These are phyloP conservation scores for Scolopax bukidnonensis DNA, from an alignment of 2,797 vertebrate genomes.

Conservation along the genomic window DNA sequence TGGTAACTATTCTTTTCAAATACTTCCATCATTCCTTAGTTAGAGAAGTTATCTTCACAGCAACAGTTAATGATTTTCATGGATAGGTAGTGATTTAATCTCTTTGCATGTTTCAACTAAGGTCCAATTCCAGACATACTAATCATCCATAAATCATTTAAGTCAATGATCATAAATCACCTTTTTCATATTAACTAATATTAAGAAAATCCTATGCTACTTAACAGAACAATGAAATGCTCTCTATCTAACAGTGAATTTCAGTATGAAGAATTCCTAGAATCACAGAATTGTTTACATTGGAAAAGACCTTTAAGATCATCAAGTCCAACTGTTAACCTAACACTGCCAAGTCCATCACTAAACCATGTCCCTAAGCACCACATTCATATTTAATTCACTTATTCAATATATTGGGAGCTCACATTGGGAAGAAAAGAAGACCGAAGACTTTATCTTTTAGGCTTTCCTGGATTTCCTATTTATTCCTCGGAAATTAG, in stretches of 20 bases:
- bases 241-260: neutral
- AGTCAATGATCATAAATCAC: neutral
- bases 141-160: neutral
- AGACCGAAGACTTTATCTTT: neutral
- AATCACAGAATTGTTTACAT: neutral
- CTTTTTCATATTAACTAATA: neutral
- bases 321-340: neutral
- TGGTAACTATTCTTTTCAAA: neutral
- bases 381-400: neutral
- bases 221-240: neutral
- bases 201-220: neutral
- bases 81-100: neutral
- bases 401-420: neutral
- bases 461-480: neutral
- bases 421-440: neutral
- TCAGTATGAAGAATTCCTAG: neutral
- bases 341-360: neutral
- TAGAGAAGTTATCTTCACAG: neutral
- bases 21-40: neutral
- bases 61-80: neutral
- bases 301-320: neutral
- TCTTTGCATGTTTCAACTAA: neutral
- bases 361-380: neutral
- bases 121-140: neutral
- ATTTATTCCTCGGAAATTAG: neutral